These are phyloP conservation scores for Nasonia vitripennis DNA, from an alignment of 1,140 invertebrate genomes.

Conservation along the genomic window DNA sequence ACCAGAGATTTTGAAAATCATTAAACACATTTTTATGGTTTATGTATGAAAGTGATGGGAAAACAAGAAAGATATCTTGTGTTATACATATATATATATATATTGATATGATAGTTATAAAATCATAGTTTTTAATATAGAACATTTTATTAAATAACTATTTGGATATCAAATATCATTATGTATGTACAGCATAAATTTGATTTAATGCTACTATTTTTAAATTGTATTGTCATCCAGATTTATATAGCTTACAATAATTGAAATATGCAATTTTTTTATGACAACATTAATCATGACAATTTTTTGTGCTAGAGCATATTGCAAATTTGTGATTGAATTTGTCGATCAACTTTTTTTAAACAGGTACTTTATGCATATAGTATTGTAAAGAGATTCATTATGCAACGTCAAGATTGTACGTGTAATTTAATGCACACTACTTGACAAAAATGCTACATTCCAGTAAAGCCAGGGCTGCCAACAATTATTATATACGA, in stretches of 20 bases:
- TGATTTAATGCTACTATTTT: slow-evolving; percentile 41
- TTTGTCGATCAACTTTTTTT: slow-evolving; percentile 38
- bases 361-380: slow-evolving; percentile 62
- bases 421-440: slow-evolving; percentile 48
- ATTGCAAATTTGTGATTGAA: slow-evolving; percentile 39
- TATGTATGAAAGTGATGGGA: slow-evolving; percentile 54
- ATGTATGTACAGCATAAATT: slow-evolving; percentile 32
- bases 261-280: slow-evolving; percentile 29
- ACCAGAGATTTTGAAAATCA: slow-evolving; percentile 52
- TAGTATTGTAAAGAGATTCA: slow-evolving; percentile 56
- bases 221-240: slow-evolving; percentile 22
- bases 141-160: slow-evolving; percentile 35
- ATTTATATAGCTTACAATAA: slow-evolving; percentile 14
- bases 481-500: slow-evolving; percentile 53
- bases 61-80: slow-evolving; percentile 64
- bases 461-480: slow-evolving; percentile 54
- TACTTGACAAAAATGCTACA: slow-evolving; percentile 50
- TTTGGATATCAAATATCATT: slow-evolving; percentile 39
- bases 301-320: slow-evolving; percentile 35
- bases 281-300: slow-evolving; percentile 38
- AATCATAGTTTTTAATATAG: slow-evolving; percentile 69
- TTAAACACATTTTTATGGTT: slow-evolving; percentile 59
- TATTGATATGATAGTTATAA: slow-evolving; percentile 65
- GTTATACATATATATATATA: slow-evolving; percentile 61
- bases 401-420: slow-evolving; percentile 27